Conservation (phyloP, 2,113 vertebrate genomes). For the Urocolius indicus region DNA sequence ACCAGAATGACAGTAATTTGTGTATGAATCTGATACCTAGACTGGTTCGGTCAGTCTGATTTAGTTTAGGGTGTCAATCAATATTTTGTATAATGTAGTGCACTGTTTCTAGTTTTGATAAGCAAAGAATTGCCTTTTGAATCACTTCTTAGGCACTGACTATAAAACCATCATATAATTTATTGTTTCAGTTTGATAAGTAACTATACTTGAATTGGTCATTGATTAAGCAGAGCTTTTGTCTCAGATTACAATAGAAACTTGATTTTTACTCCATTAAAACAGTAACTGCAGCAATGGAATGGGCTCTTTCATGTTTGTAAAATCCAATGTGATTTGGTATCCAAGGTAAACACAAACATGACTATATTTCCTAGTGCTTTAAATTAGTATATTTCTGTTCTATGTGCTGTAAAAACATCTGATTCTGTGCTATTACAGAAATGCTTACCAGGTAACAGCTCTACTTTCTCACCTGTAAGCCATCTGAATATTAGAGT, state of each 20-base stretch:
- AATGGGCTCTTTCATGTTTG: not conserved
- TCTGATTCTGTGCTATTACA: not conserved
- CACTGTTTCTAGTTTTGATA: slow-evolving; percentile 23
- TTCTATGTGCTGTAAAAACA: not conserved
- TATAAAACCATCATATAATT: not conserved
- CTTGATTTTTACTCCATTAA: not conserved
- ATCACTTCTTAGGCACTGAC: not conserved
- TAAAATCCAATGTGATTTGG: not conserved
- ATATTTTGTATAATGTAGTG: slow-evolving; percentile 4
- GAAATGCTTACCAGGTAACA: not conserved
- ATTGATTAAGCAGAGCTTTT: slow-evolving; percentile 24
- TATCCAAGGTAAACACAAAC: not conserved
- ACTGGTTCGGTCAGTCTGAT: slow-evolving; percentile 9
- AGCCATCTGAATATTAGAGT: not conserved
- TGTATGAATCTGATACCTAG: not conserved
- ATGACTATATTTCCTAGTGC: not conserved
- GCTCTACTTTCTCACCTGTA: not conserved
- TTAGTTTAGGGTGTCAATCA: slow-evolving; percentile 19
- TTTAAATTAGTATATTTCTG: not conserved
- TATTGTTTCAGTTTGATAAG: slow-evolving; percentile 23
- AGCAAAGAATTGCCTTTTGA: not conserved
- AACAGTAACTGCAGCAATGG: not conserved
- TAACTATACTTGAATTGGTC: not conserved
- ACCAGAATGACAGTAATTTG: not conserved
- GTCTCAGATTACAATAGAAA: not conserved